phyloP scores from a whole-genome alignment of 2,888 invertebrate species.

The Margaritifera margaritifera region DNA sequence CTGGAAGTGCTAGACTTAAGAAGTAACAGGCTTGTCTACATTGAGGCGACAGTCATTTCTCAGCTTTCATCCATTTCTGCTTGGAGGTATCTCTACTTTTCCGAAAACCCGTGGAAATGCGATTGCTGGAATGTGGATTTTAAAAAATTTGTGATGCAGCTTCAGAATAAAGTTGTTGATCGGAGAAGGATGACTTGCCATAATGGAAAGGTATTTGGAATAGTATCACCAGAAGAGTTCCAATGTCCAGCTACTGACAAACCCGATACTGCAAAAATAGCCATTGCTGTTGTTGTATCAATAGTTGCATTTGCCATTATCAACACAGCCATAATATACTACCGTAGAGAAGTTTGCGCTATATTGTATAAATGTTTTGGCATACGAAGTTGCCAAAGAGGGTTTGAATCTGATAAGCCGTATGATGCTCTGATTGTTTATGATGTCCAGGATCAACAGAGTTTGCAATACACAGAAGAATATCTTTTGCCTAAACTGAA shows the following conservation, averaged over 20 bases:
- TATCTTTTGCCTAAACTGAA: constrained; percentile 31
- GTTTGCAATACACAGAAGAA: constrained; percentile 31
- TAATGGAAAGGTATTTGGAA: constrained; percentile 20
- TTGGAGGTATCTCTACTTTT: constrained; percentile 23
- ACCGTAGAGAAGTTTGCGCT: constrained; percentile 36
- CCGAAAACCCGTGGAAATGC: constrained; percentile 36
- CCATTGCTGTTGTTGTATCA: constrained; percentile 23
- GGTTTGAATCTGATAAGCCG: constrained; percentile 24
- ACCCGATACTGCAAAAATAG: constrained; percentile 9
- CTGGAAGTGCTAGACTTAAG: constrained; percentile 37
- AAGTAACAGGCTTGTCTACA: constrained; percentile 23
- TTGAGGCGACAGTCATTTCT: constrained; percentile 12
- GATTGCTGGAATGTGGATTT: constrained; percentile 35
- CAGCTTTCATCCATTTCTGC: constrained; percentile 19
- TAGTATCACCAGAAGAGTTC: constrained; percentile 21
- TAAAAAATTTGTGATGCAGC: constrained; percentile 31
- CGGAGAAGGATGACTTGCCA: constrained; percentile 23
- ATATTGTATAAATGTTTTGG: constrained; percentile 29
- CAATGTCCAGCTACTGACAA: constrained; percentile 8
- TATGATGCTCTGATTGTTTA: constrained; percentile 41
- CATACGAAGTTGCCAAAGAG: constrained; percentile 28
- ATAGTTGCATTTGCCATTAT: constrained; percentile 20
- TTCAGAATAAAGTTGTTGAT: constrained; percentile 33
- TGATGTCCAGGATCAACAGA: constrained; percentile 36
- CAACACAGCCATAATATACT: constrained; percentile 27